Percentiles rank a stretch among this genome's conserved stretches.
Conservation (phyloP, 2,888 invertebrate genomes). For the Cantharis rustica region DNA sequence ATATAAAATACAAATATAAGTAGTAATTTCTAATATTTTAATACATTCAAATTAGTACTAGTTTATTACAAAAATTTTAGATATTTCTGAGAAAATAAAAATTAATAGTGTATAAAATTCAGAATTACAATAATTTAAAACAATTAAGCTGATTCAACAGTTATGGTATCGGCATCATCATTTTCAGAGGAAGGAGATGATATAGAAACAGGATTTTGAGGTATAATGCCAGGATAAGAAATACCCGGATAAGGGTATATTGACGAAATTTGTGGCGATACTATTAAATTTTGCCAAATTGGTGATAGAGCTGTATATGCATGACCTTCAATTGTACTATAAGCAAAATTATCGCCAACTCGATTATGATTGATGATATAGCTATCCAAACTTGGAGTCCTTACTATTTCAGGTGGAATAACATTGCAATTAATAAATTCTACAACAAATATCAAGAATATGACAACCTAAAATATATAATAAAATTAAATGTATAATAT, state of each 20-base stretch:
- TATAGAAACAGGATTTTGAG: constrained; percentile 14
- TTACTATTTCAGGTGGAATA: constrained; percentile 40
- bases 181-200: constrained; percentile 30
- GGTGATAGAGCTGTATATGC: constrained; percentile 58
- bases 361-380: constrained; percentile 60
- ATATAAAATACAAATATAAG: no score
- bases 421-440: not conserved
- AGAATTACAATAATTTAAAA: not conserved
- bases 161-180: constrained; percentile 44
- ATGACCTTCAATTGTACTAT: constrained; percentile 60
- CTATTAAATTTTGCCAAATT: constrained; percentile 43
- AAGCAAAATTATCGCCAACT: constrained; percentile 62
- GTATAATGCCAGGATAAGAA: constrained; percentile 21
- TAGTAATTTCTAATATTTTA: not conserved
- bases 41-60: not conserved
- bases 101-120: no score
- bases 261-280: constrained; percentile 27
- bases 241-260: constrained; percentile 12
- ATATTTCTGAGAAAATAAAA: not conserved
- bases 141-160: constrained; percentile 42
- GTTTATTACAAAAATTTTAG: not conserved
- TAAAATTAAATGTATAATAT: not conserved
- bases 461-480: not conserved
- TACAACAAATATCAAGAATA: not conserved
- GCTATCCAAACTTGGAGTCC: constrained; percentile 58